A percentile compares a stretch with the other conserved stretches of the same genome.
Evolutionary conservation across 2,888 invertebrate genomes (phyloP).

Genomic region (Pterostichus madidus): DNA sequence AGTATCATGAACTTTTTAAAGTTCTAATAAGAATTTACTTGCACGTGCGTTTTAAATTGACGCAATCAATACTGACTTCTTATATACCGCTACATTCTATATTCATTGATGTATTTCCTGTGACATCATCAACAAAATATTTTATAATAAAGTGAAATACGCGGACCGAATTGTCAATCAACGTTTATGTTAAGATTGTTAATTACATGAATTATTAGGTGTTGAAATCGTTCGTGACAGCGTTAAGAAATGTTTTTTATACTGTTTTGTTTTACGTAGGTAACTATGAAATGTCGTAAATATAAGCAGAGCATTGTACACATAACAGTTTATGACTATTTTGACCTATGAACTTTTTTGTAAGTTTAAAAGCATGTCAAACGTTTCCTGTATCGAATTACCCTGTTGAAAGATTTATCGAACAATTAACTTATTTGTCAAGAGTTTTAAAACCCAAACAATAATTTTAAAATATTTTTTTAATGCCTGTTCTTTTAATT

Average conservation of each 20-base stretch:
- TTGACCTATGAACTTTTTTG: slow-evolving; percentile 28
- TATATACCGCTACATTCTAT: slow-evolving; percentile 14
- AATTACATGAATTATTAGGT: slow-evolving; percentile 1
- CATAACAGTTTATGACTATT: background rate
- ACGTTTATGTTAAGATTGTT: background rate
- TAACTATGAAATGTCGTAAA: slow-evolving; percentile 10
- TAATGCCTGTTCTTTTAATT: background rate
- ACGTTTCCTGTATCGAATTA: background rate
- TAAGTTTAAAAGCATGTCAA: slow-evolving; percentile 4
- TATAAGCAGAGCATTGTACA: slow-evolving; percentile 1
- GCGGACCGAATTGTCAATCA: slow-evolving; percentile 28
- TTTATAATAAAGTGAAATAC: background rate
- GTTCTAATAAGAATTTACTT: background rate
- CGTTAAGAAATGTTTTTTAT: no score
- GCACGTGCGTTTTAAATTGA: slow-evolving; percentile 21
- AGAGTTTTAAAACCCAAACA: slow-evolving; percentile 1
- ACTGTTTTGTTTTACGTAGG: background rate
- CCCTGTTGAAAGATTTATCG: background rate
- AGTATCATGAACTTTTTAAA: background rate
- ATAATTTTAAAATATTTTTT: background rate
- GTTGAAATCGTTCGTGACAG: slow-evolving; percentile 1
- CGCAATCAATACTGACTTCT: slow-evolving; percentile 1
- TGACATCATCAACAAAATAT: slow-evolving; percentile 10
- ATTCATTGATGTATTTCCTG: slow-evolving; percentile 24
- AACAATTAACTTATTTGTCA: background rate